These are phyloP conservation scores for Tychaedon coryphoeus DNA, from an alignment of 2,113 vertebrate genomes.

Conservation along the genomic window DNA sequence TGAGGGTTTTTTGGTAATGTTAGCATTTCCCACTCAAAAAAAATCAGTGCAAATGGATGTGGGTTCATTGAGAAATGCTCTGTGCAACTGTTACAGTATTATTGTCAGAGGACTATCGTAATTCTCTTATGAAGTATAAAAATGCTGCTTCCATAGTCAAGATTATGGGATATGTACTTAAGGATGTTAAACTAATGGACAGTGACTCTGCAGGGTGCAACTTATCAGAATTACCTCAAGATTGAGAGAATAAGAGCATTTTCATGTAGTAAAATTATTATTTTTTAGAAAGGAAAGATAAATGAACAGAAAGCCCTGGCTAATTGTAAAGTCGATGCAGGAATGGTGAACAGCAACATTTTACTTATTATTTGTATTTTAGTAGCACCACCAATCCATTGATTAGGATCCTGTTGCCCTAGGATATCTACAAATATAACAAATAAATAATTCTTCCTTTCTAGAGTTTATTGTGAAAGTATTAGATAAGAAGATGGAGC, in stretches of 20 bases:
- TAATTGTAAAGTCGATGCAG: neutral
- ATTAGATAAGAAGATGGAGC: neutral
- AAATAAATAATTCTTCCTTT: neutral
- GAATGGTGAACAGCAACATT: neutral
- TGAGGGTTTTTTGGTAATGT: accelerated
- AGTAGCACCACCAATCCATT: neutral
- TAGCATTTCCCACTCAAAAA: neutral
- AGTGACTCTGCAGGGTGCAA: neutral
- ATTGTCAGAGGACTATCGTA: neutral
- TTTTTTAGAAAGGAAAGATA: neutral
- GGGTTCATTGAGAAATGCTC: neutral
- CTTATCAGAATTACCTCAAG: neutral
- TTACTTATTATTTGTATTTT: neutral
- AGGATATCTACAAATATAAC: neutral
- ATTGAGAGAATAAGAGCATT: neutral
- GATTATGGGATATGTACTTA: neutral
- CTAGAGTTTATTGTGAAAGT: neutral
- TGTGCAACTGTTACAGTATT: neutral
- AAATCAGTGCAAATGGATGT: neutral
- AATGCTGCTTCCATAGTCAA: neutral
- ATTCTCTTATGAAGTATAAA: neutral
- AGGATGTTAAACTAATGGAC: neutral
- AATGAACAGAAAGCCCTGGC: neutral
- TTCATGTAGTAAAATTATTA: neutral
- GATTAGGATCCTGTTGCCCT: neutral